Evolutionary conservation across 1,140 invertebrate genomes (phyloP).

Genomic region (Cotesia typhae): DNA sequence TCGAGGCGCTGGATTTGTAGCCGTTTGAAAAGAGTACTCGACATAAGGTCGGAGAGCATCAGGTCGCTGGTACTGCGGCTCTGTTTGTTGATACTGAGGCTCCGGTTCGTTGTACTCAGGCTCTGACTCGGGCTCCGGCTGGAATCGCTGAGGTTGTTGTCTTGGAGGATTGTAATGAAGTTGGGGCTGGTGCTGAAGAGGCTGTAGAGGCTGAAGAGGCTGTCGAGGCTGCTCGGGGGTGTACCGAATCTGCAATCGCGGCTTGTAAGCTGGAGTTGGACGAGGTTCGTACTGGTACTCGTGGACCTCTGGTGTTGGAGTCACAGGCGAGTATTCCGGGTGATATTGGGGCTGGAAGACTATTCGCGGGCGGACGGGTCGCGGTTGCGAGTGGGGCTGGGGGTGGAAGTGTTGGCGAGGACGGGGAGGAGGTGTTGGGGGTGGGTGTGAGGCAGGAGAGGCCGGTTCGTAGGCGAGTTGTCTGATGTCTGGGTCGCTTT

Average conservation of each 20-base stretch:
- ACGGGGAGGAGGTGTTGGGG: slow-evolving; percentile 49
- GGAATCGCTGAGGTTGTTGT: slow-evolving; percentile 52
- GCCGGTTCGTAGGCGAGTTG: slow-evolving; percentile 53
- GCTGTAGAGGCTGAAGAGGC: slow-evolving; percentile 43
- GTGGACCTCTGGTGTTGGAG: slow-evolving; percentile 31
- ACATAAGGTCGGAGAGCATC: slow-evolving; percentile 44
- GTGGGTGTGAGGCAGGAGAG: slow-evolving; percentile 39
- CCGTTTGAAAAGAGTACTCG: slow-evolving; percentile 56
- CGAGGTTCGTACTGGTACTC: slow-evolving; percentile 42
- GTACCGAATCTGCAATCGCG: slow-evolving; percentile 15
- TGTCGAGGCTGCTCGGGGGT: slow-evolving; percentile 56
- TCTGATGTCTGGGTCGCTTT: slow-evolving; percentile 55
- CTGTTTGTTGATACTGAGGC: slow-evolving; percentile 12
- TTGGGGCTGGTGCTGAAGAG: slow-evolving; percentile 51
- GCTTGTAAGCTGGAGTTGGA: slow-evolving; percentile 58
- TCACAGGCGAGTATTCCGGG: slow-evolving; percentile 60
- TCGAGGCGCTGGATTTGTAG: slow-evolving; percentile 50
- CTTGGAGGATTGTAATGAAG: too few species aligned
- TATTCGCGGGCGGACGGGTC: slow-evolving; percentile 31
- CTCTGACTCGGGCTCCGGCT: slow-evolving; percentile 53
- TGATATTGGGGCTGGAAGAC: slow-evolving; percentile 47
- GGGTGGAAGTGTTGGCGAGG: slow-evolving; percentile 46
- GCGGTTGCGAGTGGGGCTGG: slow-evolving; percentile 25
- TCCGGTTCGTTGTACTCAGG: slow-evolving; percentile 40
- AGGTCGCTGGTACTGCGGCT: slow-evolving; percentile 54